A percentile compares a stretch with the other conserved stretches of the same genome.
phyloP scores from a whole-genome alignment of 1,140 invertebrate species.

The Drosophila ananassae region DNA sequence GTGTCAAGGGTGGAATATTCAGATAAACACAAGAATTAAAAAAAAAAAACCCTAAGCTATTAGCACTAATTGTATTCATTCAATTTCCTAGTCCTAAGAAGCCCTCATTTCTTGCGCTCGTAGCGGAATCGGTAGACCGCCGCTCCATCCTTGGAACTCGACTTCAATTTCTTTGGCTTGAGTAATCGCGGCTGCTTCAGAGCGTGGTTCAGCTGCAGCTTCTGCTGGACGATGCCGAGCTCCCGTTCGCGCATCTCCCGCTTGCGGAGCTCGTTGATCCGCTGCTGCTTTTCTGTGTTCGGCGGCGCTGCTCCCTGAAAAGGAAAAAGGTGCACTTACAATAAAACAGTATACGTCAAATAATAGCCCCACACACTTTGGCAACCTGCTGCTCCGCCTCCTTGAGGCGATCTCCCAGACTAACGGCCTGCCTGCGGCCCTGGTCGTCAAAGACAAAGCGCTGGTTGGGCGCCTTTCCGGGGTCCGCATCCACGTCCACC shows the following conservation, averaged over 20 bases:
- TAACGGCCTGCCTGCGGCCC: slow-evolving; percentile 85
- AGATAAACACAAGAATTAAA: too few relatives aligned
- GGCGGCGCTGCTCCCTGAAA: slow-evolving; percentile 86
- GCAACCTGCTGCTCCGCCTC: slow-evolving; percentile 85
- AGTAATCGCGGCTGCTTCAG: slow-evolving; percentile 88
- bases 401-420: slow-evolving; percentile 88
- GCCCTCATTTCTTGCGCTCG: slow-evolving; percentile 89
- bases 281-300: slow-evolving; percentile 52
- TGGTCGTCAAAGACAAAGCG: slow-evolving; percentile 94
- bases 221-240: slow-evolving; percentile 91
- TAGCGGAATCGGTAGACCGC: slow-evolving; percentile 95
- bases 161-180: slow-evolving; percentile 88
- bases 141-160: slow-evolving; percentile 88
- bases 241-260: slow-evolving; percentile 93
- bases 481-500: slow-evolving; percentile 91
- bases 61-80: slow-evolving; percentile 3
- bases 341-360: slow-evolving; percentile 28
- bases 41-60: too few relatives aligned
- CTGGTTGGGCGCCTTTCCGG: slow-evolving; percentile 86
- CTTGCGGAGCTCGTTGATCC: slow-evolving; percentile 91
- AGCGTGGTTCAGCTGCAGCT: slow-evolving; percentile 91
- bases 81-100: not conserved
- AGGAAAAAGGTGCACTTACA: slow-evolving; percentile 84
- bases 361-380: not conserved
- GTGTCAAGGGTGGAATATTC: not conserved